These are phyloP conservation scores for Lochmaea crataegi DNA, from an alignment of 2,888 invertebrate species.

Conservation along the genomic window DNA sequence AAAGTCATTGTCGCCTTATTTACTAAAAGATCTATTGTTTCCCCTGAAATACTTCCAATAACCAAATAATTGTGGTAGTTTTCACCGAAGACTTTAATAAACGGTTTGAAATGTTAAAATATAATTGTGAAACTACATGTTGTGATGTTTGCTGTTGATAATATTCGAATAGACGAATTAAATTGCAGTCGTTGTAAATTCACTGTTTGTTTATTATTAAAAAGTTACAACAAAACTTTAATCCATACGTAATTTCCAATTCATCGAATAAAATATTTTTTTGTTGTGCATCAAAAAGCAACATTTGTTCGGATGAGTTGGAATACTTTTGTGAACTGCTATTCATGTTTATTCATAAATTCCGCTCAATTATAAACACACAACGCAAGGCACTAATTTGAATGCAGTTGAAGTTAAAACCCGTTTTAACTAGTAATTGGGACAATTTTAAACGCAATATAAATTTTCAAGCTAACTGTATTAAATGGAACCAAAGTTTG, in stretches of 20 bases:
- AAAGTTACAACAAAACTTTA: too few relatives aligned
- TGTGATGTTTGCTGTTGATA: too few relatives aligned
- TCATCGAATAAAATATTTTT: background rate
- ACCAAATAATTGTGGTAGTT: too few relatives aligned
- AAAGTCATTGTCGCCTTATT: too few relatives aligned
- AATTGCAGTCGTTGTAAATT: background rate
- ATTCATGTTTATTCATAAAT: conserved; percentile 11
- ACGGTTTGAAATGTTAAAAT: too few relatives aligned
- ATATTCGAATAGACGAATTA: too few relatives aligned
- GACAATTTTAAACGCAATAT: background rate
- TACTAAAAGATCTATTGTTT: too few relatives aligned
- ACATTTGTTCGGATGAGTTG: background rate
- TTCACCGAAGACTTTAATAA: too few relatives aligned
- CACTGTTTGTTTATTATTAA: background rate
- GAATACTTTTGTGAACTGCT: background rate
- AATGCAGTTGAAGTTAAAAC: conserved; percentile 8
- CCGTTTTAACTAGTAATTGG: conserved; percentile 7
- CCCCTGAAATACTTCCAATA: too few relatives aligned
- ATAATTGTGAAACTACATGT: too few relatives aligned
- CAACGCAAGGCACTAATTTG: conserved; percentile 5
- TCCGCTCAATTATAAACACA: conserved; percentile 3
- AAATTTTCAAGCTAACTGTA: background rate
- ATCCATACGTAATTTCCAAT: background rate
- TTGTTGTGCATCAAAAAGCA: background rate
- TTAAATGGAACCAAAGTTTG: background rate